Base-by-base conservation (phyloP, 2,888 invertebrate genomes). In the Temnothorax ravouxi region DNA sequence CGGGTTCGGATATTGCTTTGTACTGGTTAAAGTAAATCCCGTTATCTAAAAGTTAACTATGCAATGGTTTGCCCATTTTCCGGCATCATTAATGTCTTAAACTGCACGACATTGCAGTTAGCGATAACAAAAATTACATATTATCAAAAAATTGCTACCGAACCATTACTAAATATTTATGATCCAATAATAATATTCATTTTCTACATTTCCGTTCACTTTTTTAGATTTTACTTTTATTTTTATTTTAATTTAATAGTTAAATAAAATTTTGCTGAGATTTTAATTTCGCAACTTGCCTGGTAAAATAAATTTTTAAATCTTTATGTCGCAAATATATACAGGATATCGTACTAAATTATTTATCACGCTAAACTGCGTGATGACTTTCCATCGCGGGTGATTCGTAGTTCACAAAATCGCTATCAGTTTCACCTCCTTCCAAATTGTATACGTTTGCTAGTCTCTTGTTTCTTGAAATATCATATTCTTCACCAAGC, bases 401-500 rank as follows among this genome's bases (percentile, higher is more conserved):
- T 71, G 90, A 86, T 56, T 89, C 85, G 18, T 88, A 91, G 69
- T 88, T 87, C 8, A 84, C 50, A 80, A 87, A 86, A 74, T 91
- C 85, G 47, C 83, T 85, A 21, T 90, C 88, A 13, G 87, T 52
- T 91, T 93, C 89, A 92, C 87, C 88, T 11, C 54, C 85, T 59
- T 94, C 85, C 91, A 88, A 82, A 92, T 93, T 83, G 18, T 95
- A 93, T 67, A 93, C 92, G 18, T 13, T 59, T 61, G 38, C 34
- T 11, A 69, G 18, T 76, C 52, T 83, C 25, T 62, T 84, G 83
- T 83, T 90, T 76, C 88, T 91, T 15, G 91, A 87, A 15, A 88
- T 88, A 82, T 94, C 93, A 62, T 95, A 93, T 41, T 94, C 94
- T 83, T 95, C 94, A 21, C 94, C 94, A 82, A 95, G 92, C 59